These are phyloP conservation scores for Globodera ellingtonae DNA, from an alignment of 1,140 invertebrate genomes.

Conservation along the genomic window DNA sequence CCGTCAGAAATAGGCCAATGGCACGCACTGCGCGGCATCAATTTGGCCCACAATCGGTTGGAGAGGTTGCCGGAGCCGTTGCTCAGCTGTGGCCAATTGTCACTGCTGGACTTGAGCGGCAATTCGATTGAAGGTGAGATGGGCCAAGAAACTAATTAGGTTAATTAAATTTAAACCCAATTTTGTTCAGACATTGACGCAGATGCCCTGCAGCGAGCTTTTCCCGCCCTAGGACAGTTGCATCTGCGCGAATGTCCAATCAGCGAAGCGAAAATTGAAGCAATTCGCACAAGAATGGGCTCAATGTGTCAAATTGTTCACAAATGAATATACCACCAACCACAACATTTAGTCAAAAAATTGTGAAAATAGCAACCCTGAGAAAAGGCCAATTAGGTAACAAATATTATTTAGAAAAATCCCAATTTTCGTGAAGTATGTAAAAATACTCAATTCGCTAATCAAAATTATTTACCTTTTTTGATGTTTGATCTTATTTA, in stretches of 20 bases:
- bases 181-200: slow-evolving; percentile 48
- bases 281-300: slow-evolving; percentile 1
- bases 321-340: background rate
- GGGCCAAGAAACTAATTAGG: slow-evolving; percentile 27
- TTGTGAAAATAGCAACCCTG: background rate
- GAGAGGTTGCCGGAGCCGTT: slow-evolving; percentile 42
- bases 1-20: slow-evolving; percentile 51
- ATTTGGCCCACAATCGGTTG: slow-evolving; percentile 48
- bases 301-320: slow-evolving; percentile 22
- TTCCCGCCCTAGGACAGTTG: slow-evolving; percentile 43
- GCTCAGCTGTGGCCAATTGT: slow-evolving; percentile 37
- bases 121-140: slow-evolving; percentile 49
- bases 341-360: background rate
- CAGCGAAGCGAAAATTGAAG: background rate
- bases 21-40: slow-evolving; percentile 46
- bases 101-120: slow-evolving; percentile 48
- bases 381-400: too few relatives aligned
- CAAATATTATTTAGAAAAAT: too few relatives aligned
- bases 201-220: slow-evolving; percentile 24
- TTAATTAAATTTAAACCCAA: slow-evolving; percentile 1
- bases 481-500: too few relatives aligned
- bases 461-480: too few relatives aligned
- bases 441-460: too few relatives aligned
- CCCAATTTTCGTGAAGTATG: too few relatives aligned
- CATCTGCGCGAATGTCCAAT: slow-evolving; percentile 44